These are phyloP conservation scores for Lycia hirtaria DNA, from an alignment of 2,888 invertebrate species.

Conservation along the genomic window DNA sequence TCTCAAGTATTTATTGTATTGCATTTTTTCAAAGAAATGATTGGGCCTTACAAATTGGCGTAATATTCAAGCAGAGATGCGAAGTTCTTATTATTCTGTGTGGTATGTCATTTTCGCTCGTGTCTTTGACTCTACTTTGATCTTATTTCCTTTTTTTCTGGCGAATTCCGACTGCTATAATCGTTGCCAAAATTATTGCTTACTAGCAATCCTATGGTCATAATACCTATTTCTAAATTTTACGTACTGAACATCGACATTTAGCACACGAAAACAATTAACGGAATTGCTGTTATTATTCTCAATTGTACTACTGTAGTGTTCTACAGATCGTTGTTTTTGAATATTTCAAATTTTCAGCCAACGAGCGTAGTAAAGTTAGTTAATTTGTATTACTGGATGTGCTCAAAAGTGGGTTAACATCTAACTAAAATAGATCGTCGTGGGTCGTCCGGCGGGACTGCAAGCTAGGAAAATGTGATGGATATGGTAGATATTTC, in stretches of 20 bases:
- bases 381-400: conserved; percentile 69
- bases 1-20: conserved; percentile 9
- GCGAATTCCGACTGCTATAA: neutral
- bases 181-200: neutral
- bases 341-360: conserved; percentile 30
- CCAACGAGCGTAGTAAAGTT: conserved; percentile 57
- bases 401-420: conserved; percentile 72
- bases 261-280: conserved; percentile 13
- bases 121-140: neutral
- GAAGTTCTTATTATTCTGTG: neutral
- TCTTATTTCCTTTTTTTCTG: neutral
- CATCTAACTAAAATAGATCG: conserved; percentile 72
- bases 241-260: conserved; percentile 5
- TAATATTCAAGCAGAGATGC: neutral
- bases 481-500: conserved; percentile 48
- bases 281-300: conserved; percentile 10
- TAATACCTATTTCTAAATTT: conserved; percentile 1
- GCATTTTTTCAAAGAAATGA: neutral
- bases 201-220: neutral
- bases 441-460: conserved; percentile 59
- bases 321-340: conserved; percentile 12
- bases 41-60: too few relatives aligned
- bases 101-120: neutral
- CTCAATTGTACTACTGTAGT: conserved; percentile 18
- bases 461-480: conserved; percentile 40